These are phyloP conservation scores for Phengaris arion DNA, from an alignment of 2,888 invertebrate species.

Conservation along the genomic window DNA sequence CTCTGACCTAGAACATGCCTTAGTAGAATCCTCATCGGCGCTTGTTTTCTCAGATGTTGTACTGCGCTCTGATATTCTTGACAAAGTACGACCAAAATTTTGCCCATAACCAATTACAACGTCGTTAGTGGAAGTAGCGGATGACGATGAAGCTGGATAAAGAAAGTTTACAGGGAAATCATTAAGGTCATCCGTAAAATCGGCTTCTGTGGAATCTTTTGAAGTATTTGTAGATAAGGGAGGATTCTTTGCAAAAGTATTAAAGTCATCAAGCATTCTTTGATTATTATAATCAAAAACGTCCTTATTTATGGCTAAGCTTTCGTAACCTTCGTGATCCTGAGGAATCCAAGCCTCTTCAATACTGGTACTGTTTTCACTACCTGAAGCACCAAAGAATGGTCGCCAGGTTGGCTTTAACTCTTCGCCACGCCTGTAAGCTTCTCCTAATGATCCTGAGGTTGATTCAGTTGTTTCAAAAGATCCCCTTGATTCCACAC, in stretches of 20 bases:
- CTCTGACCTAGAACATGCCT: conserved; percentile 90
- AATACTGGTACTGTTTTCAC: conserved; percentile 91
- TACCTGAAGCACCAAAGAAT: conserved; percentile 87
- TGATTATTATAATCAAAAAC: conserved; percentile 70
- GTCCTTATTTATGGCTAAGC: conserved; percentile 71
- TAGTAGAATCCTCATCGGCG: conserved; percentile 91
- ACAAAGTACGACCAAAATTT: conserved; percentile 88
- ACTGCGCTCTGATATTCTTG: conserved; percentile 92
- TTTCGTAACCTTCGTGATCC: conserved; percentile 84
- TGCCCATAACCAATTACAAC: conserved; percentile 85
- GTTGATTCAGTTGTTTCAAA: conserved; percentile 86
- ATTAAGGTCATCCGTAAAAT: conserved; percentile 86
- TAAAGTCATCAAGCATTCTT: conserved; percentile 70
- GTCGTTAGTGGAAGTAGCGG: conserved; percentile 81
- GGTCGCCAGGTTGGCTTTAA: conserved; percentile 90
- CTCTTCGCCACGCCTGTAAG: conserved; percentile 84
- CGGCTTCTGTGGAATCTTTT: conserved; percentile 80
- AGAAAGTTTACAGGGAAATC: conserved; percentile 88
- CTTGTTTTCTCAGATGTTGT: conserved; percentile 94
- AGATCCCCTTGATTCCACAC: conserved; percentile 85
- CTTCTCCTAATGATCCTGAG: conserved; percentile 86
- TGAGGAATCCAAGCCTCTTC: conserved; percentile 91
- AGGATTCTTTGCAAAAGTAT: conserved; percentile 73
- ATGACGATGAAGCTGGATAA: conserved; percentile 83
- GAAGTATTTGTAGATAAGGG: conserved; percentile 72